Evolutionary conservation across 2,888 invertebrate species (phyloP).

Genomic region (Autographa gamma): DNA sequence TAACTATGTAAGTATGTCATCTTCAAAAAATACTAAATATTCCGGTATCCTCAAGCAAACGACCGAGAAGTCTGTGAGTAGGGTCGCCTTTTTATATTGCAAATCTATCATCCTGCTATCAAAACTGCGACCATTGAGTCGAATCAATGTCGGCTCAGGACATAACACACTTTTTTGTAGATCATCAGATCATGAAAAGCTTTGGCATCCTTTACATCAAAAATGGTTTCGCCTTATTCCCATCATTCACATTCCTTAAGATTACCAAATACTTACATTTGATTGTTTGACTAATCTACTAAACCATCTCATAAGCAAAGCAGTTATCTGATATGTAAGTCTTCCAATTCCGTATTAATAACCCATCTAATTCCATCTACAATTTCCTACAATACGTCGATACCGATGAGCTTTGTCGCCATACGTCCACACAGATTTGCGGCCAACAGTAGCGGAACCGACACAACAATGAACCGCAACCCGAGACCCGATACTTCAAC

Average conservation of each 20-base stretch:
- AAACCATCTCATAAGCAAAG: too few species aligned
- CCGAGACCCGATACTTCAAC: constrained; percentile 36
- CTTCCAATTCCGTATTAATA: too few species aligned
- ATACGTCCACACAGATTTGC: neutral
- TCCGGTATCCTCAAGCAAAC: neutral
- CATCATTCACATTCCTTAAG: too few species aligned
- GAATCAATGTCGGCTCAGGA: neutral
- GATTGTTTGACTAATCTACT: too few species aligned
- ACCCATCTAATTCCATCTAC: neutral
- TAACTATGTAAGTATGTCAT: neutral
- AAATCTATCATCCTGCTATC: constrained; percentile 25
- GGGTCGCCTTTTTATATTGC: constrained; percentile 32
- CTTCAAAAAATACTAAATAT: constrained; percentile 5
- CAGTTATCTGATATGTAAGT: too few species aligned
- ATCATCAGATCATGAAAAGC: too few species aligned
- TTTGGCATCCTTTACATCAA: too few species aligned
- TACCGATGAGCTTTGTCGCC: neutral
- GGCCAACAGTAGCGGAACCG: constrained; percentile 26
- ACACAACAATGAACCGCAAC: constrained; percentile 31
- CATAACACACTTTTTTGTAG: neutral
- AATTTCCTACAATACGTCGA: neutral
- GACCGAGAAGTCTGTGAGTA: constrained; percentile 14
- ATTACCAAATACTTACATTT: too few species aligned
- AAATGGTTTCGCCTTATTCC: too few species aligned
- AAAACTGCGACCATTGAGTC: constrained; percentile 17